Percentiles rank a stretch among this genome's conserved stretches.
Conservation (phyloP, 1,140 invertebrate genomes). For the Varroa destructor region DNA sequence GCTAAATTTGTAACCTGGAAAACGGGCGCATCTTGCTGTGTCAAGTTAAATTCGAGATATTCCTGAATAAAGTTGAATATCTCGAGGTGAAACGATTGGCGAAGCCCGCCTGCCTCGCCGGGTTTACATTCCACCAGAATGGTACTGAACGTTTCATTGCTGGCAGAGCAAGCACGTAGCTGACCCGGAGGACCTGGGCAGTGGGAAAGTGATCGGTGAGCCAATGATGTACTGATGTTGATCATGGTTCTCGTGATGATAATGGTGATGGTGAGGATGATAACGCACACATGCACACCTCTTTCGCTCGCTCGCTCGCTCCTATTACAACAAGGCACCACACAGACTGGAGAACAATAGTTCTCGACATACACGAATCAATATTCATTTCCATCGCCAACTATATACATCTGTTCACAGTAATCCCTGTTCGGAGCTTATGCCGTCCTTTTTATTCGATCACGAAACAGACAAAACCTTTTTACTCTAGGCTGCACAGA, state of each 20-base stretch:
- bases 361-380: too few relatives aligned
- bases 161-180: slow-evolving; percentile 32
- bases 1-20: slow-evolving; percentile 33
- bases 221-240: slow-evolving; percentile 27
- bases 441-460: too few relatives aligned
- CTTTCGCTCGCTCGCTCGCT: too few relatives aligned
- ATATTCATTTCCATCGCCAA: too few relatives aligned
- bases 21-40: slow-evolving; percentile 28
- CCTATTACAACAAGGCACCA: too few relatives aligned
- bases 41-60: slow-evolving; percentile 32
- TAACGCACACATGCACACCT: slow-evolving; percentile 10
- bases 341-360: too few relatives aligned
- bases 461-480: too few relatives aligned
- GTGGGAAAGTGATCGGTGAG: neutral
- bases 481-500: too few relatives aligned
- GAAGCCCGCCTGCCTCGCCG: slow-evolving; percentile 62
- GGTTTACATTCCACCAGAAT: slow-evolving; percentile 59
- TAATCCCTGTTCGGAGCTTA: too few relatives aligned
- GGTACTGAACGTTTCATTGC: slow-evolving; percentile 35
- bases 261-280: neutral
- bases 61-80: slow-evolving; percentile 48
- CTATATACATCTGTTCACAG: too few relatives aligned
- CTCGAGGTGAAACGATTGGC: slow-evolving; percentile 67
- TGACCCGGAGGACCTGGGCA: slow-evolving; percentile 35
- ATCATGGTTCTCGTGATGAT: neutral